A percentile compares a stretch with the other conserved stretches of the same genome.
These are phyloP conservation scores for Agrilus cyanescens DNA, from an alignment of 2,888 invertebrate genomes.

Conservation along the genomic window DNA sequence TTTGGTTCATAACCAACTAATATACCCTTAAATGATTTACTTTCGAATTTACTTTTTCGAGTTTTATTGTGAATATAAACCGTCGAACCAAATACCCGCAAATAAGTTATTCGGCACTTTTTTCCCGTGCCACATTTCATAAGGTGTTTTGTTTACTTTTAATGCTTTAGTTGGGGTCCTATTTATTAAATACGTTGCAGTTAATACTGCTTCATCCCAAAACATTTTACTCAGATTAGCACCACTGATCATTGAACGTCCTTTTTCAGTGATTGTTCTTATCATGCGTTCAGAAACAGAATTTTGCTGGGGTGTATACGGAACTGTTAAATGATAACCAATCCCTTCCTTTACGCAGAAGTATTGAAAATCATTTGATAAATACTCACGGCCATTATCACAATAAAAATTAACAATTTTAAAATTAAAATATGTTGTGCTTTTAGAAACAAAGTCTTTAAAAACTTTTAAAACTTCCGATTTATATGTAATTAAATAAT, in stretches of 20 bases:
- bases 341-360: no score
- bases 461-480: no score
- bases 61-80: slow-evolving; percentile 13
- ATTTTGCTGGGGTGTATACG: slow-evolving; percentile 30
- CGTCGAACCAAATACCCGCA: slow-evolving; percentile 23
- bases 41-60: slow-evolving; percentile 10
- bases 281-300: slow-evolving; percentile 30
- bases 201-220: slow-evolving; percentile 30
- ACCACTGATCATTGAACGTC: no score
- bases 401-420: no score
- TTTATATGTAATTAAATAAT: no score
- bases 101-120: slow-evolving; percentile 24
- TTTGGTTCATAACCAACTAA: no score
- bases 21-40: slow-evolving; percentile 6
- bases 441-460: slow-evolving; percentile 12
- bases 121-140: slow-evolving; percentile 27
- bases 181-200: slow-evolving; percentile 29
- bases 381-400: slow-evolving; percentile 14
- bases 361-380: slow-evolving; percentile 21
- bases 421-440: slow-evolving; percentile 10
- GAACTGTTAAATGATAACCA: slow-evolving; percentile 29
- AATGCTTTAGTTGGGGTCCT: slow-evolving; percentile 25
- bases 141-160: slow-evolving; percentile 25
- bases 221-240: slow-evolving; percentile 23
- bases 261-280: slow-evolving; percentile 28